These are phyloP conservation scores for Patella caerulea DNA, from an alignment of 2,888 invertebrate genomes.

Conservation along the genomic window DNA sequence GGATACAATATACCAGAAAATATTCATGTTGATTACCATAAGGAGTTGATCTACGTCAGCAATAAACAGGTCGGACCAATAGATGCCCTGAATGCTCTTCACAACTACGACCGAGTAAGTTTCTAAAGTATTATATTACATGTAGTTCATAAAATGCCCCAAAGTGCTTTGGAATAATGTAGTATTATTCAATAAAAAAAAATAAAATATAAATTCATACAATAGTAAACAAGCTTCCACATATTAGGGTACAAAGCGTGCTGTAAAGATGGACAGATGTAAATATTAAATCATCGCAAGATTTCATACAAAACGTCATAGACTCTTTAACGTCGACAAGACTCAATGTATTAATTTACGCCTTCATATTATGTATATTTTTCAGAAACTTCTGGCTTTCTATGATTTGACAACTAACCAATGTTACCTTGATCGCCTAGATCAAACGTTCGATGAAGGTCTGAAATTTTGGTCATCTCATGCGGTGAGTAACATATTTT, in stretches of 20 bases:
- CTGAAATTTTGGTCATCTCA: not conserved
- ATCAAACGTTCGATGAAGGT: slow-evolving; percentile 8
- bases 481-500: not conserved
- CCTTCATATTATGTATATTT: no score
- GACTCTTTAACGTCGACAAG: no score
- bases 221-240: no score
- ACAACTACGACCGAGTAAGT: not conserved
- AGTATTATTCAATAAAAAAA: no score
- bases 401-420: not conserved
- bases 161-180: no score
- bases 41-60: not conserved
- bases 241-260: no score
- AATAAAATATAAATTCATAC: no score
- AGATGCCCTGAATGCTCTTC: not conserved
- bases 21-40: not conserved
- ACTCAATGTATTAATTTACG: no score
- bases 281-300: no score
- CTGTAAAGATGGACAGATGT: no score
- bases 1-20: not conserved
- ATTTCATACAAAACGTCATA: no score
- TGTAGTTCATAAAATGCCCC: no score
- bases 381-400: not conserved
- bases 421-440: not conserved
- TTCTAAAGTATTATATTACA: not conserved
- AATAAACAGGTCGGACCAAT: not conserved